Evolutionary conservation across 2,113 vertebrate species (phyloP).

Genomic region (Microtus oregoni): DNA sequence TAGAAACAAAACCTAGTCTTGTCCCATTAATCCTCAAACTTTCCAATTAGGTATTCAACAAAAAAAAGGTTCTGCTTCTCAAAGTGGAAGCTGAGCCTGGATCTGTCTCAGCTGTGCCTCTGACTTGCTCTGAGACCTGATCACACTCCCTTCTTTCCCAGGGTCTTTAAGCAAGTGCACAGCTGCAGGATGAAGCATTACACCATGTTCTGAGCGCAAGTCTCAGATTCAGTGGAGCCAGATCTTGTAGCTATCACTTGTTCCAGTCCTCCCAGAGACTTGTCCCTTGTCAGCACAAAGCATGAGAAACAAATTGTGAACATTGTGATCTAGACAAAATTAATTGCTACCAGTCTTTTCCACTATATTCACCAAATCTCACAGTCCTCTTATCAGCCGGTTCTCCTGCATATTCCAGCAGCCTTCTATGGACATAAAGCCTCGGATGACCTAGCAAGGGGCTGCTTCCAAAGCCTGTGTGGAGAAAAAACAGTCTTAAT

Average conservation of each 20-base stretch:
- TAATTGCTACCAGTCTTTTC: neutral
- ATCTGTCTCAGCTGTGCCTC: neutral
- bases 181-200: neutral
- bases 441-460: neutral
- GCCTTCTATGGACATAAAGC: neutral
- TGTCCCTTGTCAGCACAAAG: neutral
- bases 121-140: neutral
- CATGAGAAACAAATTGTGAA: neutral
- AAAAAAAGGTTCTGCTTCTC: neutral
- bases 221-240: neutral
- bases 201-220: neutral
- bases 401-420: neutral
- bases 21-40: slow-evolving; percentile 41
- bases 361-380: neutral
- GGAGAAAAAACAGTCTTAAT: neutral
- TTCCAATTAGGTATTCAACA: slow-evolving; percentile 3
- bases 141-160: neutral
- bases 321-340: neutral
- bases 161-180: neutral
- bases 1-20: slow-evolving; percentile 68
- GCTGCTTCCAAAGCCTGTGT: neutral
- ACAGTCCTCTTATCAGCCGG: neutral
- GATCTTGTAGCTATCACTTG: neutral
- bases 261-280: neutral
- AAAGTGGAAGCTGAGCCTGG: neutral